Evolutionary conservation across 2,888 invertebrate genomes (phyloP), one percentile per base, ranked within the genome.

Genomic region (Campoplex capitator): DNA sequence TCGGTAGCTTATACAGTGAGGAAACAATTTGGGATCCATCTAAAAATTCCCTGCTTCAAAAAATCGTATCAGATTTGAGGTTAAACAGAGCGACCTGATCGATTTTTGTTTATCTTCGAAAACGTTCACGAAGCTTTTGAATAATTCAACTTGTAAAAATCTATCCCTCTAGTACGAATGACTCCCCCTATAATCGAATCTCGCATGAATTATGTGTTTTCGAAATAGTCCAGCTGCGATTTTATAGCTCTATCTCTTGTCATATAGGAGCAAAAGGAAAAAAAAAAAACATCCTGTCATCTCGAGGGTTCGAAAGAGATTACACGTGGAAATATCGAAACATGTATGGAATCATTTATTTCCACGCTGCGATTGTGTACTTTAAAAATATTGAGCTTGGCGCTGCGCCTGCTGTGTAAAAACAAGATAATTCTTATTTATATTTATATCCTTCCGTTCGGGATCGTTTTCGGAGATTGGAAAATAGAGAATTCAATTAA

Each of bases 211-310:
- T 16, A 71, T 51, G 51, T 71, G 51, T 71, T 51, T 71, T 51
- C 51, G 71, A 32, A 32, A 71, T 71, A 51, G 18, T 71, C 35
- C 51, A 71, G 32, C 48, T 42, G 32, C 71, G 32, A 32, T 71
- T 32, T 51, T 32, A 62, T 48, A n/a, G 28, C n/a, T 71, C 4
- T 2, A 70, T 70, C 28, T 4, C 45, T 62, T 62, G 62, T 32
- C 16, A 62, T 32, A 16, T 70, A 28, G 23, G 45, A 70, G 28
- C 38, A 58, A 23, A 23, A 23, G 23, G 23, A 23, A 23, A 23
- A 23, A 23, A 23, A 62, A 38, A 70, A 70, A 70, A 42, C 28
- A 45, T 13, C 45, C 28, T 45, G 70, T 51, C 71, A 32, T 71
- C 35, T 32, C n/a, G 51, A 51, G 51, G 71, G 48, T 45, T 70